A percentile compares a stretch with the other conserved stretches of the same genome.
Evolutionary conservation across 2,797 vertebrate species (phyloP).

Genomic region (Semaprochilodus insignis): DNA sequence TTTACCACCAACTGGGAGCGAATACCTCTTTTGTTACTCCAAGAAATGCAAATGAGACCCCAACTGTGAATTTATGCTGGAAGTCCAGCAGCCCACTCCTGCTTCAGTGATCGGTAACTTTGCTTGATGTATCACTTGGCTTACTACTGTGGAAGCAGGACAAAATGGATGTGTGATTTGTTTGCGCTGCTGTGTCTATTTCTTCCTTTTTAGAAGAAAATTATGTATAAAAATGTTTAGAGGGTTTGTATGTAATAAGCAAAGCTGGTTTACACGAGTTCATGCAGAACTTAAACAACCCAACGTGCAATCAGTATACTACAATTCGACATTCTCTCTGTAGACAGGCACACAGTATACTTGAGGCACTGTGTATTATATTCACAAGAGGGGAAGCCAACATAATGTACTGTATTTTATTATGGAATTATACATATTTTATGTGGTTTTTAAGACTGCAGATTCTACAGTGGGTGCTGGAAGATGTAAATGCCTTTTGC

Average conservation of each 20-base stretch:
- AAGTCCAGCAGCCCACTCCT: constrained; percentile 7
- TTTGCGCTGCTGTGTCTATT: neutral
- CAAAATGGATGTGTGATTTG: neutral
- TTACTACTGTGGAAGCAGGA: neutral
- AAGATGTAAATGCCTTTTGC: neutral
- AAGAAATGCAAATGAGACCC: constrained; percentile 23
- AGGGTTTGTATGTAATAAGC: neutral
- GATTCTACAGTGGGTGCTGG: neutral
- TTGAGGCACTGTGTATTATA: neutral
- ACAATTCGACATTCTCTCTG: neutral
- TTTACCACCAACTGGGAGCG: neutral
- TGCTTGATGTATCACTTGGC: constrained; percentile 4
- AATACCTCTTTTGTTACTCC: neutral
- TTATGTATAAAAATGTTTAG: neutral
- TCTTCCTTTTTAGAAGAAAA: neutral
- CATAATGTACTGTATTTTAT: constrained; percentile 6
- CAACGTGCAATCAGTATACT: neutral
- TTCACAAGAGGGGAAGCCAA: neutral
- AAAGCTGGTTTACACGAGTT: neutral
- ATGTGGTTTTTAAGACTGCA: neutral
- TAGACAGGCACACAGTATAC: neutral
- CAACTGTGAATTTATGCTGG: constrained; percentile 9
- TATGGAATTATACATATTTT: neutral
- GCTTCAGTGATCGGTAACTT: neutral
- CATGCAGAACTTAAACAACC: neutral